A percentile compares a stretch with the other conserved stretches of the same genome.
Conservation (phyloP, 2,888 invertebrate genomes). For the Megaustenia siamemsis region DNA sequence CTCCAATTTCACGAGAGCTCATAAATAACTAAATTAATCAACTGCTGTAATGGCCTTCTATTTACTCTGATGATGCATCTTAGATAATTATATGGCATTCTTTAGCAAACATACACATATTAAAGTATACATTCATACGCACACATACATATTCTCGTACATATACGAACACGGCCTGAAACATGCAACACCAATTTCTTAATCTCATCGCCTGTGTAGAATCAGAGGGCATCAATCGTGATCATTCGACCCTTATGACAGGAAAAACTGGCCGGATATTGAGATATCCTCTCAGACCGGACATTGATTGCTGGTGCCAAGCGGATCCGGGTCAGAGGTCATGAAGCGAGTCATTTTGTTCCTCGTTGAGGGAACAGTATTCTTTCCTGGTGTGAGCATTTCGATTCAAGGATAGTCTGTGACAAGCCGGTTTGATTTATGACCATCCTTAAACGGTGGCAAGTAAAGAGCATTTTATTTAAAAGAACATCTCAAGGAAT, state of each 20-base stretch:
- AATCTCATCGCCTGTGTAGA: background rate
- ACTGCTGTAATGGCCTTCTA: too few species aligned
- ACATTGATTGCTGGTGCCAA: slow-evolving; percentile 54
- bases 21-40: too few species aligned
- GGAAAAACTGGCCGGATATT: slow-evolving; percentile 48
- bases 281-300: slow-evolving; percentile 47
- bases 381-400: background rate
- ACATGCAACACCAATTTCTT: background rate
- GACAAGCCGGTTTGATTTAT: slow-evolving; percentile 1
- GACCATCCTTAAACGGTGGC: background rate
- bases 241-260: slow-evolving; percentile 46
- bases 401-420: background rate
- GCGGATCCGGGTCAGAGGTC: slow-evolving; percentile 49
- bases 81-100: too few species aligned
- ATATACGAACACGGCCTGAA: background rate
- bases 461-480: slow-evolving; percentile 6
- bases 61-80: too few species aligned
- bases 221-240: slow-evolving; percentile 30
- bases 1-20: too few species aligned
- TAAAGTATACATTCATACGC: background rate
- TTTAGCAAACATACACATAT: background rate
- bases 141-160: background rate
- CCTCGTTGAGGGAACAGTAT: slow-evolving; percentile 42
- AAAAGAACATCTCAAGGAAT: background rate
- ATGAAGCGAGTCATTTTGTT: slow-evolving; percentile 40